A percentile compares a stretch with the other conserved stretches of the same genome.
These are phyloP conservation scores for Drosophila sucinea DNA, from an alignment of 1,140 invertebrate genomes.

Conservation along the genomic window DNA sequence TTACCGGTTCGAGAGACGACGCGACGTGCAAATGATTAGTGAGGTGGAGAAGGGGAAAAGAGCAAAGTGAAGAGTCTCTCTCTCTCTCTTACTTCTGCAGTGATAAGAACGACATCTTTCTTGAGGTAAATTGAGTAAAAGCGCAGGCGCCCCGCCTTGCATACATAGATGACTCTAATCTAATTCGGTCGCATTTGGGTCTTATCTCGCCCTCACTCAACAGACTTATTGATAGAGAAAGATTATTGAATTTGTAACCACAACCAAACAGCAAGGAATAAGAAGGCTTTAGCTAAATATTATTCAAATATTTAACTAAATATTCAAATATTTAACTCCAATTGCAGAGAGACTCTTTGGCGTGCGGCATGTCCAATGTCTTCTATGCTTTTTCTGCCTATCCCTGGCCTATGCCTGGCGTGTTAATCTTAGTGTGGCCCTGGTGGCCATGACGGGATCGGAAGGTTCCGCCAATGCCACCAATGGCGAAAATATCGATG, in stretches of 20 bases:
- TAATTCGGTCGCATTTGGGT: conserved; percentile 1
- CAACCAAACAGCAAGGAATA: neutral
- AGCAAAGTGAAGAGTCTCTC: neutral
- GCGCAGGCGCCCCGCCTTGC: neutral
- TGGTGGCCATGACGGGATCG: conserved; percentile 82
- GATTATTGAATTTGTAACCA: neutral
- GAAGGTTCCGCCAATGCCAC: conserved; percentile 41
- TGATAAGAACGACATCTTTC: conserved; percentile 27
- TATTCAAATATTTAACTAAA: too few species aligned
- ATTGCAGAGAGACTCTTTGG: conserved; percentile 83
- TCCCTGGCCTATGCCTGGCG: conserved; percentile 86
- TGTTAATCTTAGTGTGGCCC: conserved; percentile 88
- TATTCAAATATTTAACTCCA: too few species aligned
- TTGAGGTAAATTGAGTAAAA: neutral
- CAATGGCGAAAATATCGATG: neutral
- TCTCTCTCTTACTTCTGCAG: neutral
- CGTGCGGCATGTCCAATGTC: conserved; percentile 86
- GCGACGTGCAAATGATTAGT: conserved; percentile 2
- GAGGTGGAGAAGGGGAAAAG: neutral
- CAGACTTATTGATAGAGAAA: neutral
- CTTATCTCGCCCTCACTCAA: neutral
- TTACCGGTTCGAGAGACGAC: conserved; percentile 47
- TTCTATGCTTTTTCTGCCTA: conserved; percentile 87
- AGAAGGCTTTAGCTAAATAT: too few species aligned
- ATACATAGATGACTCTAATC: neutral